Evolutionary conservation across 2,113 vertebrate genomes (phyloP), one percentile per base, ranked within the genome.

Genomic region (Anoplopoma fimbria): DNA sequence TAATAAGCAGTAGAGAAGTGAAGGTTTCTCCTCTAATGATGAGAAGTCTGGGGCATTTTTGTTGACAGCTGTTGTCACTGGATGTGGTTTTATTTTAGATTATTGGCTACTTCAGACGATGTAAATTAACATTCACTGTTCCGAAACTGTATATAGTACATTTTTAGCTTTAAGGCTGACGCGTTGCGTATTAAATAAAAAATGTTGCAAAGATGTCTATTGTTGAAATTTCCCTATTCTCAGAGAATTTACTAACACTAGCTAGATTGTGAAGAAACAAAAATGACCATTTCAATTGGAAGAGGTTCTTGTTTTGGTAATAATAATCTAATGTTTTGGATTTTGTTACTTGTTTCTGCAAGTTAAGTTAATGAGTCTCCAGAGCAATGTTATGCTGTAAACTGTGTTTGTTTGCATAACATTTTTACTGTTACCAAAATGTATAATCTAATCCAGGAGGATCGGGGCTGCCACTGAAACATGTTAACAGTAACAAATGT

Each of bases 1-100:
- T 82, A 77, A 89, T 82, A 65, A 83, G 63, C 81, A 85, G 68
- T 55, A 69, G 87, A 86, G 13, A 74, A 29, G 13, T 49, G 38
- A 38, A 58, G 0, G 55, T 36, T 71, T 76, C 49, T 69, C 40
- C 8, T 40, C 31, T 49, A 34, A 68, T 74, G 62, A 31, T 49
- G 70, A 61, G 53, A 55, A 12, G 2, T 80, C 15, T 69, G 51
- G 13, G 33, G 25, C 49, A 13, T 61, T 71, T 42, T 70, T 69
- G 31, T 31, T n/a, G 51, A 42, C 10, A n/a, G 53, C 61, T 63
- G 27, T 81, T 76, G 74, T 67, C 17, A 65, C 61, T 60, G 19
- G 36, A 47, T 68, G 0, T 15, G 67, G n/a, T 62, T 81, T 74
- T 69, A 60, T 58, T 73, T 63, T 33, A 17, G 38, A 47, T 73